Evolutionary conservation across 2,888 invertebrate species (phyloP), one percentile per base, ranked within the genome.

Genomic region (Rhogogaster chlorosoma): DNA sequence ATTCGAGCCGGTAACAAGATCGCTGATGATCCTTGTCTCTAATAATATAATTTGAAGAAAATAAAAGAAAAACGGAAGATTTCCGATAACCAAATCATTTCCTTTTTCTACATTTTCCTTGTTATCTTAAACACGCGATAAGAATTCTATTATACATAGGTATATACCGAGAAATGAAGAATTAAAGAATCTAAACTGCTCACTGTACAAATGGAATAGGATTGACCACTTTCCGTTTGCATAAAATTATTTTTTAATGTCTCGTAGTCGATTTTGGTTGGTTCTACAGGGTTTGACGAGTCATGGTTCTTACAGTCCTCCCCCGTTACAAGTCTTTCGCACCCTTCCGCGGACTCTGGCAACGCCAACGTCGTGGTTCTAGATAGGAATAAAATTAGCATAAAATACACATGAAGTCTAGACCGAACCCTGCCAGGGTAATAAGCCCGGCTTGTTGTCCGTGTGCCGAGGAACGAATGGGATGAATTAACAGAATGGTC

Each of bases 361-460:
- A 12, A 73, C 26, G 42, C 42, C 42, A 12, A 73, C 26, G 42
- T 73, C 42, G 42, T 73, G n/a, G 42, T 38, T 73, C 42, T 42
- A 42, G 71, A 73, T 73, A 42, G 71, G 71, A 12, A 42, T 42
- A 1, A 73, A 73, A 73, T 73, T 73, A 42, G 71, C 71, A 73
- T 73, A 73, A 73, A 67, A 67, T 67, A 67, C 67, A 67, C 38
- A 73, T 73, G 71, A 73, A 73, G 71, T 73, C 71, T 73, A 38
- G 71, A 73, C 71, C 71, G 38, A 15, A 38, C 38, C 38, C 42
- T 42, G 12, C 42, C 71, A 26, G 38, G 22, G 42, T 38, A 73
- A 42, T 73, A 29, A 73, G 22, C 10, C 36, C 18, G 15, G 42
- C 71, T 42, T 22, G 70, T 73, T 73, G 9, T 42, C n/a, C 9